Evolutionary conservation across 2,113 vertebrate genomes (phyloP).

Genomic region (Brachypodius melanocephalos): DNA sequence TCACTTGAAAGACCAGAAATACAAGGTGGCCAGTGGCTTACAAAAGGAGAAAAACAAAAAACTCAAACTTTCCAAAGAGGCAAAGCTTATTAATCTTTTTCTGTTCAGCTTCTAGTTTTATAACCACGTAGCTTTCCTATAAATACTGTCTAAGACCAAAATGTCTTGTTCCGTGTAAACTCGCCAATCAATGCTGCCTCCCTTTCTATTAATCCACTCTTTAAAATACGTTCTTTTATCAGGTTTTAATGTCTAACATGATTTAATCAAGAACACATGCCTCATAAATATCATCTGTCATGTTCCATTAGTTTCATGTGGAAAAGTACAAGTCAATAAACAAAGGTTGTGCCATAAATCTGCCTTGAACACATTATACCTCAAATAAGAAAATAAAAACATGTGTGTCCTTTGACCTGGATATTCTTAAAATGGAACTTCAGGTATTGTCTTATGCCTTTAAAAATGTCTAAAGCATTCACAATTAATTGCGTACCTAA

Average conservation of each 20-base stretch:
- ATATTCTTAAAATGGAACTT: constrained; percentile 74
- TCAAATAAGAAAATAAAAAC: constrained; percentile 84
- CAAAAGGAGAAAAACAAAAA: constrained; percentile 17
- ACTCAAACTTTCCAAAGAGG: constrained; percentile 2
- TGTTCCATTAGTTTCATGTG: constrained; percentile 81
- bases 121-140: constrained; percentile 39
- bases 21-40: background rate
- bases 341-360: constrained; percentile 83
- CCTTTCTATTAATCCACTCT: constrained; percentile 72
- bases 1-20: constrained; percentile 17
- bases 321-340: constrained; percentile 84
- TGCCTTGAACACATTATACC: constrained; percentile 84
- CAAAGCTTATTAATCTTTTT: constrained; percentile 38
- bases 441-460: constrained; percentile 72
- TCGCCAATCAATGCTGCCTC: constrained; percentile 65
- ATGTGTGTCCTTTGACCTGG: constrained; percentile 82
- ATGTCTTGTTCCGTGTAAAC: constrained; percentile 55
- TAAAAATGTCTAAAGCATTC: constrained; percentile 70
- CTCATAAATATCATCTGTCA: constrained; percentile 83
- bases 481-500: constrained; percentile 71
- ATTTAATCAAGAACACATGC: constrained; percentile 83
- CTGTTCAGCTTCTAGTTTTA: constrained; percentile 44
- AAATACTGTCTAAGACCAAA: constrained; percentile 46
- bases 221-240: constrained; percentile 81
- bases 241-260: constrained; percentile 81